Conservation (phyloP, 2,888 invertebrate genomes). For the Cryptocephalus moraei region DNA sequence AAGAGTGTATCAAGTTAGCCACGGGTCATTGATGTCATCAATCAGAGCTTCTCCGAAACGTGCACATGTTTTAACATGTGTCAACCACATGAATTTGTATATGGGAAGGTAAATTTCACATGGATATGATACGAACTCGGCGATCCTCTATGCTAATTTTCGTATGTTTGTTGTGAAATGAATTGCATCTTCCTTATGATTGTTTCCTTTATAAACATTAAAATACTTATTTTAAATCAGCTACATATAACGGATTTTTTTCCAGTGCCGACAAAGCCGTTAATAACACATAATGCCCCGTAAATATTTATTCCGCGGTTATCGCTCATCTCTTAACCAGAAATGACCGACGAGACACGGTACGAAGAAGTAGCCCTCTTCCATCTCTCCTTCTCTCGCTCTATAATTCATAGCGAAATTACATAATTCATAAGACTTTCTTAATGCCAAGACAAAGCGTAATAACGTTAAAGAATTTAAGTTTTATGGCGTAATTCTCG, state of each 20-base stretch:
- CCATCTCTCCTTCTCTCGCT: background rate
- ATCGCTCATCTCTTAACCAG: no score
- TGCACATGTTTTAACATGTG: constrained; percentile 24
- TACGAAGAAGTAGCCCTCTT: no score
- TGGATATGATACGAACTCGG: background rate
- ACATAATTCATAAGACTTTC: constrained; percentile 14
- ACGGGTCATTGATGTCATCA: constrained; percentile 32
- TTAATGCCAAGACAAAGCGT: constrained; percentile 11
- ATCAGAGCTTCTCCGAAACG: constrained; percentile 22
- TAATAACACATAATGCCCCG: no score
- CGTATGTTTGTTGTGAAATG: no score
- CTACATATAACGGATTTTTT: no score
- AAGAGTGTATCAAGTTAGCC: constrained; percentile 19
- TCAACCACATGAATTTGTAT: constrained; percentile 22
- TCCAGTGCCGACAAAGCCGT: no score
- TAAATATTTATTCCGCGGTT: no score
- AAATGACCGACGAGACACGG: no score
- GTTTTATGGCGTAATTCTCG: constrained; percentile 9
- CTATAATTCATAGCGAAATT: constrained; percentile 10
- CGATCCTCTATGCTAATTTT: no score
- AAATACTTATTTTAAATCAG: no score
- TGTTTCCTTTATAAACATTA: no score
- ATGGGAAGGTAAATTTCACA: constrained; percentile 10
- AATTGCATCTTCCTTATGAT: no score
- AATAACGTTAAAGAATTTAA: constrained; percentile 9